These are phyloP conservation scores for Phenganax subtilis DNA, from an alignment of 92 coral and sea anemone species.

Conservation along the genomic window DNA sequence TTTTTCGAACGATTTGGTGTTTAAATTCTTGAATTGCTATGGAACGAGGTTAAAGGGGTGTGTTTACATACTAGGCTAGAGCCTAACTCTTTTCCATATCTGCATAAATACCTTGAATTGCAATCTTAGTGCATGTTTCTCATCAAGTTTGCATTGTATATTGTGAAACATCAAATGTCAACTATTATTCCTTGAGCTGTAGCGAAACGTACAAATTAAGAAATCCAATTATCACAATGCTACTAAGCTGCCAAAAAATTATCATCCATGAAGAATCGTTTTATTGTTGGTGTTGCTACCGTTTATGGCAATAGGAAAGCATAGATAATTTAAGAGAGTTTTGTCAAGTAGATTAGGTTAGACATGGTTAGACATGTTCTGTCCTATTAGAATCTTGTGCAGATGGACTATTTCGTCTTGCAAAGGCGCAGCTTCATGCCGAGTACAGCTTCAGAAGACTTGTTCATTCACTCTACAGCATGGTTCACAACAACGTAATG, in stretches of 20 bases:
- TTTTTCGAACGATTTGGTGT: too few relatives aligned
- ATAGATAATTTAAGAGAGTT: background rate
- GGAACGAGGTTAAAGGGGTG: too few relatives aligned
- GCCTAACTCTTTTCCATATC: background rate
- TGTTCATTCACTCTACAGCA: too few relatives aligned
- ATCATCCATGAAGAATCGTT: slow-evolving; percentile 2
- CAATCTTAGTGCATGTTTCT: background rate
- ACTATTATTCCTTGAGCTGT: slow-evolving; percentile 67
- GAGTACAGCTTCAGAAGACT: too few relatives aligned
- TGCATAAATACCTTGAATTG: background rate
- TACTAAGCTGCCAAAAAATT: slow-evolving; percentile 21
- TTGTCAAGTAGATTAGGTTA: too few relatives aligned
- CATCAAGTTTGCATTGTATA: background rate
- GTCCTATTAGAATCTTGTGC: too few relatives aligned
- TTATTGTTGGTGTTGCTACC: background rate
- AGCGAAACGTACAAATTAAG: slow-evolving; percentile 52
- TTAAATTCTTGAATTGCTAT: too few relatives aligned
- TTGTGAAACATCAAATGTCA: slow-evolving; percentile 43
- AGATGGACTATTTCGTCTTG: too few relatives aligned
- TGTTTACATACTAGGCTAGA: too few relatives aligned
- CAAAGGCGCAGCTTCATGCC: too few relatives aligned
- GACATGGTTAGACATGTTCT: too few relatives aligned
- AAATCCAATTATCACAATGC: slow-evolving; percentile 56
- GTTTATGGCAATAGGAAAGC: background rate
- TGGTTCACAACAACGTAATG: too few relatives aligned